Conservation (phyloP, 2,888 invertebrate genomes). For the Syrista parreyssii region DNA sequence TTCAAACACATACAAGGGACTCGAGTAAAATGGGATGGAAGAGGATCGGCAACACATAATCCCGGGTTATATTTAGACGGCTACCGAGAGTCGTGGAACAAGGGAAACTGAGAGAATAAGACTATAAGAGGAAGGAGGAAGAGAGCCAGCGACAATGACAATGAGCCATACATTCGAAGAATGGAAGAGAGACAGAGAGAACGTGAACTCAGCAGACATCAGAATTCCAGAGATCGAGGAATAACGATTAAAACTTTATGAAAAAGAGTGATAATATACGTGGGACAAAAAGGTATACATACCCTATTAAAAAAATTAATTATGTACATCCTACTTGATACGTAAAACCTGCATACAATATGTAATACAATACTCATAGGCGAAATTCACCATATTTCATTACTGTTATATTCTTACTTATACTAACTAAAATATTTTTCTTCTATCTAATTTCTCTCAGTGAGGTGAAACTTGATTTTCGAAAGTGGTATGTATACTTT, state of each 20-base stretch:
- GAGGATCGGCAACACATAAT: neutral
- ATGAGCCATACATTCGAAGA: neutral
- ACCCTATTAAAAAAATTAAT: too few relatives aligned
- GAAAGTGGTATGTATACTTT: neutral
- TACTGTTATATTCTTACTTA: too few relatives aligned
- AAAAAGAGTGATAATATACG: too few relatives aligned
- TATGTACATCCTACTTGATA: too few relatives aligned
- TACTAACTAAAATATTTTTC: too few relatives aligned
- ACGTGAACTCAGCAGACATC: neutral
- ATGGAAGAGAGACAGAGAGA: neutral
- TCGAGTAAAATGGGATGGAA: neutral
- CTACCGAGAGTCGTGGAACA: neutral
- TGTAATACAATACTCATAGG: neutral
- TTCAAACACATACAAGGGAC: neutral
- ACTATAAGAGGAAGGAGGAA: neutral
- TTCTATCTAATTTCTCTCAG: too few relatives aligned
- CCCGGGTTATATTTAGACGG: neutral
- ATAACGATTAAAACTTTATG: too few relatives aligned
- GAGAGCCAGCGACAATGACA: neutral
- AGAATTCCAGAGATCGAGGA: neutral
- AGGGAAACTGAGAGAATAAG: neutral
- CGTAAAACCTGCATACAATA: neutral
- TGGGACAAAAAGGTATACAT: too few relatives aligned
- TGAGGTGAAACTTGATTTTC: too few relatives aligned
- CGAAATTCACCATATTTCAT: too few relatives aligned